These are phyloP conservation scores for Sebastes nivosus DNA, from an alignment of 2,797 vertebrate species.

Conservation along the genomic window DNA sequence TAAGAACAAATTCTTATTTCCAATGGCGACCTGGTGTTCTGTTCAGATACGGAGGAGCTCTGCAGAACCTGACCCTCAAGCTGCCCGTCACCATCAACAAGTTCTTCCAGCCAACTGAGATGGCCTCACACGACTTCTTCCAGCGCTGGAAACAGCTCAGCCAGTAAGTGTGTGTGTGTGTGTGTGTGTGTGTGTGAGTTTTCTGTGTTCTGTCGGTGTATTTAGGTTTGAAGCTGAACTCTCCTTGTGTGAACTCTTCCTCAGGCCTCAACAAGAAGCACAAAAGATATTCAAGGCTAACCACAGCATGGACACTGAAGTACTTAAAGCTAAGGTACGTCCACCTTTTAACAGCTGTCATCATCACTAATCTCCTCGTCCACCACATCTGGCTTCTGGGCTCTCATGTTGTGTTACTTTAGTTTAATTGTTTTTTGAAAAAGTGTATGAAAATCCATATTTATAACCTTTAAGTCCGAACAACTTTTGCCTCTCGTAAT, in stretches of 20 bases:
- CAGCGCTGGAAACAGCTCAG: constrained; percentile 96
- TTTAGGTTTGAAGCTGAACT: background rate
- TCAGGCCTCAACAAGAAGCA: constrained; percentile 92
- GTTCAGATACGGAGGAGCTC: constrained; percentile 88
- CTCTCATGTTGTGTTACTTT: no score
- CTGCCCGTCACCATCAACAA: constrained; percentile 94
- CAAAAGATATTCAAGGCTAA: constrained; percentile 95
- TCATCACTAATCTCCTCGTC: no score
- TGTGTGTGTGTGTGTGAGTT: background rate
- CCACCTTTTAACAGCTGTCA: background rate
- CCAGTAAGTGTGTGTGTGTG: constrained; percentile 79
- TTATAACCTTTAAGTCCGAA: background rate
- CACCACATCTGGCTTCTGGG: no score
- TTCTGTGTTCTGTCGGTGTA: background rate
- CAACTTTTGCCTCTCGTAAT: background rate
- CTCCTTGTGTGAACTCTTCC: background rate
- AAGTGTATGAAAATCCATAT: background rate
- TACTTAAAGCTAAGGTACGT: constrained; percentile 91
- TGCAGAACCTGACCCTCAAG: constrained; percentile 91
- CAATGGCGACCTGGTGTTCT: background rate
- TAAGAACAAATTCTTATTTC: background rate
- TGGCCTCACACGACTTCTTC: constrained; percentile 93
- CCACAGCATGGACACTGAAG: constrained; percentile 91
- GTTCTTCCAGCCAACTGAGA: constrained; percentile 95
- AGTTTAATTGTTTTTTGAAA: background rate